A percentile compares a stretch with the other conserved stretches of the same genome.
Conservation (phyloP, 2,888 invertebrate species). For the Himalopsyche tibetana region DNA sequence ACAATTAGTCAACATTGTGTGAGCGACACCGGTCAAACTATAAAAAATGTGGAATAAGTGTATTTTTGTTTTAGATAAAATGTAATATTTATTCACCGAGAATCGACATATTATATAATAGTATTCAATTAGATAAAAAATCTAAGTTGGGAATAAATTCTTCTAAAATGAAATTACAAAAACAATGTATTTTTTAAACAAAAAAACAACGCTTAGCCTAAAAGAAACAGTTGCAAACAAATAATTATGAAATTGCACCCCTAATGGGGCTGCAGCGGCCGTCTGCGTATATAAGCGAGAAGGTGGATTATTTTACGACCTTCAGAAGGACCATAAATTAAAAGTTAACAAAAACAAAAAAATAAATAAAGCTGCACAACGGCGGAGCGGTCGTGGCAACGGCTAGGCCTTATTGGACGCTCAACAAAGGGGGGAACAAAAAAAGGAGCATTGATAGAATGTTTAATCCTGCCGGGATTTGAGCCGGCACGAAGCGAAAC, state of each 20-base stretch:
- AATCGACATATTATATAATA: too few species aligned
- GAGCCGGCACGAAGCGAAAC: conserved; percentile 52
- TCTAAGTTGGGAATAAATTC: too few species aligned
- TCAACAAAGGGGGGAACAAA: conserved; percentile 10
- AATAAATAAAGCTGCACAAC: conserved; percentile 39
- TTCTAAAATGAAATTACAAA: too few species aligned
- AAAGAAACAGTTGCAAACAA: too few species aligned
- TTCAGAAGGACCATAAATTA: conserved; percentile 58
- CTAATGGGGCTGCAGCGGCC: not conserved
- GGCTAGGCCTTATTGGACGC: not conserved
- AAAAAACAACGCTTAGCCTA: too few species aligned
- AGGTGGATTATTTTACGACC: conserved; percentile 61
- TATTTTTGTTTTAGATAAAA: too few species aligned
- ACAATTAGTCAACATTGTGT: too few species aligned
- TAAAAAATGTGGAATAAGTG: too few species aligned
- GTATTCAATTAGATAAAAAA: too few species aligned
- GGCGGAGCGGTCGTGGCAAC: not conserved
- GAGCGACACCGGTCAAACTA: too few species aligned
- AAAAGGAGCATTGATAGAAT: conserved; percentile 44
- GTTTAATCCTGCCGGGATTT: conserved; percentile 54
- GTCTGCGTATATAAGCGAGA: not conserved
- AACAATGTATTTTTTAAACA: too few species aligned
- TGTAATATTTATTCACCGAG: too few species aligned
- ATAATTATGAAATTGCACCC: not conserved
- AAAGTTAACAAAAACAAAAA: conserved; percentile 43